Evolutionary conservation across 37 sponge, comb jelly and placozoan species (phyloP).

Genomic region (Axinella damicornis): DNA sequence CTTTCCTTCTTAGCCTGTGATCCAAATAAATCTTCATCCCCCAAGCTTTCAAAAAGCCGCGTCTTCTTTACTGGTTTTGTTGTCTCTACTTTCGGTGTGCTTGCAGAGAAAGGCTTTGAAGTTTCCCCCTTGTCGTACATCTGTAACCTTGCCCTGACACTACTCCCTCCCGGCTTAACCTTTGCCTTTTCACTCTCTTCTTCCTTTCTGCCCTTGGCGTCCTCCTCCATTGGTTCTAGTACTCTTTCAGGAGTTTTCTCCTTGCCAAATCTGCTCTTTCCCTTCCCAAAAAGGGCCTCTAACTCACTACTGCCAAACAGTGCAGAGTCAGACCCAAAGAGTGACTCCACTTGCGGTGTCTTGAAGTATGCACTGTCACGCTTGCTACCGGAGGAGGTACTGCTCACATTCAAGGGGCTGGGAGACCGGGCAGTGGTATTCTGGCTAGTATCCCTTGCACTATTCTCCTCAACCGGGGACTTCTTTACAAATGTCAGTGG

Average conservation of each 20-base stretch:
- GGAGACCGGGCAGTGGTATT: neutral
- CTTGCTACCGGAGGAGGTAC: neutral
- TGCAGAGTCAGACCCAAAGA: constrained; percentile 37
- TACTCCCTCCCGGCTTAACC: neutral
- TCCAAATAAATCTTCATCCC: neutral
- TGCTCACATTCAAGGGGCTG: too few relatives aligned
- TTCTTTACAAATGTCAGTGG: neutral
- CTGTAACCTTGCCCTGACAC: neutral
- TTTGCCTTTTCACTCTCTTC: constrained; percentile 5
- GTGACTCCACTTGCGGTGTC: constrained; percentile 13
- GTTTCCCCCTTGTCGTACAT: neutral
- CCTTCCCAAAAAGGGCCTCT: constrained; percentile 28
- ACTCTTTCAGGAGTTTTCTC: constrained; percentile 15
- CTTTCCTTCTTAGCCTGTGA: neutral
- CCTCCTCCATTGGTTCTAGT: neutral
- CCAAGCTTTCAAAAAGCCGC: neutral
- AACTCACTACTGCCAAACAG: constrained; percentile 54
- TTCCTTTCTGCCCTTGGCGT: neutral
- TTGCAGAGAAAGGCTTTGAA: neutral
- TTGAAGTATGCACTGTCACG: constrained; percentile 48
- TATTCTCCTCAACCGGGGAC: neutral
- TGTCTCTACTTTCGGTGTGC: neutral
- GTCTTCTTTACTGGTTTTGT: neutral
- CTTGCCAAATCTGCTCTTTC: neutral
- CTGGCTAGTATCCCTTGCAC: neutral